Evolutionary conservation across 1,140 invertebrate genomes (phyloP).

Genomic region (Temnothorax nylanderi): DNA sequence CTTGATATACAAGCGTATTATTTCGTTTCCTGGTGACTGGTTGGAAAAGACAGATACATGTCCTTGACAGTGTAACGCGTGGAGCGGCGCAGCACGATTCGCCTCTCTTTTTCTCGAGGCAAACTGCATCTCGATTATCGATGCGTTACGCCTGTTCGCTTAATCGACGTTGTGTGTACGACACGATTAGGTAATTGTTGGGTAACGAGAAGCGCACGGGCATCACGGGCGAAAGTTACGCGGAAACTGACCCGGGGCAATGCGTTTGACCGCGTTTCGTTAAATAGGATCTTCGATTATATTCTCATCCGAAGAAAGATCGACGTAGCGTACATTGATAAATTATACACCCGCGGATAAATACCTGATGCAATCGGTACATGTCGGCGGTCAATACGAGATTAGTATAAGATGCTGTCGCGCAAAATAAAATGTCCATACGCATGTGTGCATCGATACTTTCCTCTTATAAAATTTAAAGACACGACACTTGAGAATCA

Average conservation of each 20-base stretch:
- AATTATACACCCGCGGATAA: background rate
- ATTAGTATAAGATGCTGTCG: background rate
- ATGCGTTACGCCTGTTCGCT: conserved; percentile 26
- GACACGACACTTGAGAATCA: background rate
- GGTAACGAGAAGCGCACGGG: conserved; percentile 65
- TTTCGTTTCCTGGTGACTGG: conserved; percentile 43
- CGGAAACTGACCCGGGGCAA: conserved; percentile 72
- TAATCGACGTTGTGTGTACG: conserved; percentile 12
- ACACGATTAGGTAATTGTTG: conserved; percentile 74
- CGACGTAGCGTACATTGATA: background rate
- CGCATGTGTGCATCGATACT: background rate
- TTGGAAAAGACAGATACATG: background rate
- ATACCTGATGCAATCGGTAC: background rate
- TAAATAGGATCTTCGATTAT: conserved; percentile 35
- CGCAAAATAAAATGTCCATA: background rate
- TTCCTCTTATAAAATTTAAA: background rate
- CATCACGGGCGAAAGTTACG: conserved; percentile 75
- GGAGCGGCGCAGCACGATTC: background rate
- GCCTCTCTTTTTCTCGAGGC: conserved; percentile 32
- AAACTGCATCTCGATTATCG: conserved; percentile 31
- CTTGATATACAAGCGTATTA: conserved; percentile 17
- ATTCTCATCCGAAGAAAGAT: conserved; percentile 7
- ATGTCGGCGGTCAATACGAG: background rate
- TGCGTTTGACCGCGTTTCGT: conserved; percentile 73
- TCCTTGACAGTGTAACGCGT: conserved; percentile 48